Base-by-base conservation (phyloP, 2,113 vertebrate genomes). In the Pseudopodoces humilis region DNA sequence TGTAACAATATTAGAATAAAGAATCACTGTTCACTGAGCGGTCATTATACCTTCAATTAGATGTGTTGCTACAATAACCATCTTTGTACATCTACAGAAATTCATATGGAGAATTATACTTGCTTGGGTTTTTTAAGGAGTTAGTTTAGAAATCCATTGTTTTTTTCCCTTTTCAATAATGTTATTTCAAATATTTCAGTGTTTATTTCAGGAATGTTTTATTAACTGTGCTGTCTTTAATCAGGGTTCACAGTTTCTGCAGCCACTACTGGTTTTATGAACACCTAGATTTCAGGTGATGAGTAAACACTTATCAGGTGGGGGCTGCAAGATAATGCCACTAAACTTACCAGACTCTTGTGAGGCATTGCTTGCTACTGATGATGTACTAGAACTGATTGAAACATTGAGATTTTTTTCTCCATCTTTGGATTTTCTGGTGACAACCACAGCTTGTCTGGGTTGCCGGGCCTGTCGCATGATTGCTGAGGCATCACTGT, bases 361-460 rank as follows among this genome's bases (percentile, higher is more conserved):
- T 33, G 97, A 95, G 17, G 56, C 21, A 15, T 97, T 91, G 5
- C 96, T 96, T 92, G 88, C 85, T 59, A 63, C 64, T 3, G 94
- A 97, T 60, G 88, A 80, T 7, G 91, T 85, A 4, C 85, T 86
- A 9, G 98, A 97, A 23, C 65, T 76, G 1, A 67, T 39, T 25
- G 95, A 94, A 67, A 56, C 30, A 13, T 24, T 78, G 52, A 75
- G 65, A 30, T 37, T 70, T 1, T 76, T 95, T 58, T 86, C 96
- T 85, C 94, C 97, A 75, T 43, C 94, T 83, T 37, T 93, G 13
- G 78, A 85, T 97, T 98, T 99, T 88, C 97, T 97, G 8, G 99
- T 97, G 59, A 99, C 99, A 25, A 99, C 96, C 77, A 99, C 99
- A 0, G 99, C 99, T 92, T 99, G 98, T 84, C 94, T 96, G 37